phyloP scores from a whole-genome alignment of 2,113 vertebrate species.

The Aplodontia rufa region DNA sequence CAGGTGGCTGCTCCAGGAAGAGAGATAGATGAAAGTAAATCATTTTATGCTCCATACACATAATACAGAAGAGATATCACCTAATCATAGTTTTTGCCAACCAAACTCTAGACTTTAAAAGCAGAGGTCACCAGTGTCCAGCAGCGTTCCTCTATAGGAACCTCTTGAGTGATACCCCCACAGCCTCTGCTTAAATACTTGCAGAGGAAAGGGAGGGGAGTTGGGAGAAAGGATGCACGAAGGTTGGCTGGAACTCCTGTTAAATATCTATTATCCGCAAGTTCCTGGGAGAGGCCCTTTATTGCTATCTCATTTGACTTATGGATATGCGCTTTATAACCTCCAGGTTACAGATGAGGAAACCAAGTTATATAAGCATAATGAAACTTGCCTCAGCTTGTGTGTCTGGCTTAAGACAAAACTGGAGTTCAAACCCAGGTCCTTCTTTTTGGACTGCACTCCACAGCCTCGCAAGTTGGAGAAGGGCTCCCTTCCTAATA shows the following conservation, averaged over 20 bases:
- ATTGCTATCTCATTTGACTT: background rate
- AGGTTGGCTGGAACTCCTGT: background rate
- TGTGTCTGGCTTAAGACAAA: background rate
- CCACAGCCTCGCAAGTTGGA: background rate
- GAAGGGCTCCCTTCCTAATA: background rate
- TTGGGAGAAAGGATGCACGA: background rate
- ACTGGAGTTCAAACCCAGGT: background rate
- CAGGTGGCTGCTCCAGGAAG: slow-evolving; percentile 8
- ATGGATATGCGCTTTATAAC: background rate
- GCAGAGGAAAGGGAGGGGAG: background rate
- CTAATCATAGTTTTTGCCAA: background rate
- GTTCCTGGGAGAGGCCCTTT: background rate
- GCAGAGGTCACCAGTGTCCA: background rate
- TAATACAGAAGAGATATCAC: background rate
- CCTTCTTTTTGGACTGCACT: background rate
- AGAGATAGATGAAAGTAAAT: background rate
- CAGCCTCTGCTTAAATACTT: slow-evolving; percentile 35
- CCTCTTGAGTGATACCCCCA: background rate
- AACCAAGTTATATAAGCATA: background rate
- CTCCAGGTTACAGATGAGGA: slow-evolving; percentile 31
- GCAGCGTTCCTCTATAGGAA: background rate
- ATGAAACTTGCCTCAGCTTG: background rate
- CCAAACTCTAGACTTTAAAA: background rate
- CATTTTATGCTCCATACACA: background rate
- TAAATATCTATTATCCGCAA: background rate